Percentiles rank a stretch among this genome's conserved stretches.
phyloP scores from a whole-genome alignment of 2,888 invertebrate species.

The Sesamia inferens region DNA sequence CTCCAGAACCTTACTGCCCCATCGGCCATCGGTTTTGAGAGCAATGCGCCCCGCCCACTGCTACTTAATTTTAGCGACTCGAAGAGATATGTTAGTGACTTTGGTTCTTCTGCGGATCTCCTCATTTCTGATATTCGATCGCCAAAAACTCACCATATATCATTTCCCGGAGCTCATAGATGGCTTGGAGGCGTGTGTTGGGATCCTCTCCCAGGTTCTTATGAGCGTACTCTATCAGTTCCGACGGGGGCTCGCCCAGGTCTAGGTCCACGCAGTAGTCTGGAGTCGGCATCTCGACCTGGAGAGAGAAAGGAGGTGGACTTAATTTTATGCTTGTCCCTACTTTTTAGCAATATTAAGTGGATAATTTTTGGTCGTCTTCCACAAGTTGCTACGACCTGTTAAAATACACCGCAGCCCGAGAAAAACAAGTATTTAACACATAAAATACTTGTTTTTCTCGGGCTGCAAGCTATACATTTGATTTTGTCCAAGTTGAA shows the following conservation, averaged over 20 bases:
- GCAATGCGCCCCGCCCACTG: too few species aligned
- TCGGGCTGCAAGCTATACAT: neutral
- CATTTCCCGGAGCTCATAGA: conserved; percentile 93
- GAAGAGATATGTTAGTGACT: too few species aligned
- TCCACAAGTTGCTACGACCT: neutral
- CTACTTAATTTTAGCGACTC: too few species aligned
- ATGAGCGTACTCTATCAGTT: conserved; percentile 92
- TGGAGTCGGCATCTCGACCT: conserved; percentile 86
- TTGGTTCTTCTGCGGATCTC: too few species aligned
- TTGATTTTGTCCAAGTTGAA: neutral
- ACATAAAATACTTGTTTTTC: too few species aligned
- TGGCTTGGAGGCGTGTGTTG: conserved; percentile 91
- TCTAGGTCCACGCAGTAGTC: conserved; percentile 91
- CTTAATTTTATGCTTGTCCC: conserved; percentile 5
- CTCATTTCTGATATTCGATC: too few species aligned
- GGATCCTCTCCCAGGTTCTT: conserved; percentile 93
- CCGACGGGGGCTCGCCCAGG: conserved; percentile 91
- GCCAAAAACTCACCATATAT: conserved; percentile 92
- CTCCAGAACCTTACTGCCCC: too few species aligned
- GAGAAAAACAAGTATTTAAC: too few species aligned
- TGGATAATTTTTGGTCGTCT: neutral
- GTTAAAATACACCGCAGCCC: too few species aligned
- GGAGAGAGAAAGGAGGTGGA: conserved; percentile 39
- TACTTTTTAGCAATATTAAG: neutral
- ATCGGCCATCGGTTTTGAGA: too few species aligned